phyloP scores from a whole-genome alignment of 2,113 vertebrate genomes.

The Thymallus thymallus region DNA sequence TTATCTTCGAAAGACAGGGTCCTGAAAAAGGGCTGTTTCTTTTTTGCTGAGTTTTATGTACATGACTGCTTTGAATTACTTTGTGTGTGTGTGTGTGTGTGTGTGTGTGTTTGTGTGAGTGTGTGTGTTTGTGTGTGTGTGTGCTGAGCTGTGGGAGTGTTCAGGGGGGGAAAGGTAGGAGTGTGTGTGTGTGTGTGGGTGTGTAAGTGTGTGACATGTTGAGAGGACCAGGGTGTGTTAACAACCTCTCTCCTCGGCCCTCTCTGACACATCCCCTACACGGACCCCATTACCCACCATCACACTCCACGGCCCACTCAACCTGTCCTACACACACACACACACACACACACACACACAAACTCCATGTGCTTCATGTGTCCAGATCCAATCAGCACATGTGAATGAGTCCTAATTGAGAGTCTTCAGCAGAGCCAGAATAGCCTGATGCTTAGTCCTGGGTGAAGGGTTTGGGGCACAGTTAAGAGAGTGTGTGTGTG shows the following conservation, averaged over 20 bases:
- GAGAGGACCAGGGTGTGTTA: conserved; percentile 20
- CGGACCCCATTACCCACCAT: background rate
- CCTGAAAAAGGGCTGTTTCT: no score
- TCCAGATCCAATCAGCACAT: conserved; percentile 1
- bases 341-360: conserved; percentile 3
- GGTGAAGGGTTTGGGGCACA: background rate
- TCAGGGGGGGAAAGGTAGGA: background rate
- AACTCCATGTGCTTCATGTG: background rate
- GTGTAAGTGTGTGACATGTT: background rate
- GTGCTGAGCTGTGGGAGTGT: background rate
- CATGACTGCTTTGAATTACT: conserved; percentile 4
- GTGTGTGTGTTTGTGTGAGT: no score
- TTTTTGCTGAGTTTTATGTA: no score
- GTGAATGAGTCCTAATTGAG: background rate
- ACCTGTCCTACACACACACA: background rate
- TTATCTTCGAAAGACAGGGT: no score
- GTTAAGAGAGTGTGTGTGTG: background rate
- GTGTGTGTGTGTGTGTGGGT: no score
- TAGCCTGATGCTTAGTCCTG: background rate
- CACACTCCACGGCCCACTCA: background rate
- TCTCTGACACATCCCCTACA: background rate
- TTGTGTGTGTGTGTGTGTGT: conserved; percentile 1
- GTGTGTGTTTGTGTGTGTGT: background rate
- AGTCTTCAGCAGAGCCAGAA: background rate
- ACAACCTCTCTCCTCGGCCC: conserved; percentile 42